Percentiles rank a stretch among this genome's conserved stretches.
Evolutionary conservation across 2,113 vertebrate species (phyloP).

Genomic region (Siniperca knerii): DNA sequence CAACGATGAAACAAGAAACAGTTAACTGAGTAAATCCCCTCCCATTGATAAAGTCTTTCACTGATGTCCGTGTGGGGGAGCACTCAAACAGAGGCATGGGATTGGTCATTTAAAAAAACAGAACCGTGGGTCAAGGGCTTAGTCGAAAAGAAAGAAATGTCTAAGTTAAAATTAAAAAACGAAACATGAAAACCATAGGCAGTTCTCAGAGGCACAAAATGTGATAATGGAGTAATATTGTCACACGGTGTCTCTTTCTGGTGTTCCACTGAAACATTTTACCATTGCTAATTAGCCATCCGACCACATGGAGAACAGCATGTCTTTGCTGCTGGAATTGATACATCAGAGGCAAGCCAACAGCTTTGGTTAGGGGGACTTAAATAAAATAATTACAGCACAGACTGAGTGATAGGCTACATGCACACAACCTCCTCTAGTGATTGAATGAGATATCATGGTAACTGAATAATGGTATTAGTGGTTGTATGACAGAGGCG

Average conservation of each 20-base stretch:
- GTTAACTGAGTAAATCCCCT: slow-evolving; percentile 48
- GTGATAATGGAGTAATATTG: slow-evolving; percentile 52
- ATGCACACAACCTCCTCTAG: slow-evolving; percentile 20
- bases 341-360: slow-evolving; percentile 52
- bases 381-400: slow-evolving; percentile 59
- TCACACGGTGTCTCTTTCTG: slow-evolving; percentile 48
- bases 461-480: neutral
- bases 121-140: slow-evolving; percentile 7
- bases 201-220: slow-evolving; percentile 28
- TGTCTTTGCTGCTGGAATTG: slow-evolving; percentile 58
- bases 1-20: slow-evolving; percentile 29
- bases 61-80: neutral
- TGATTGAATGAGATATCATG: slow-evolving; percentile 16
- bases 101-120: slow-evolving; percentile 11
- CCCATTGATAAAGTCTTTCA: slow-evolving; percentile 27
- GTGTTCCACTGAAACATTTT: slow-evolving; percentile 42
- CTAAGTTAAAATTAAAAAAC: neutral
- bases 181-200: slow-evolving; percentile 5
- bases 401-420: slow-evolving; percentile 26
- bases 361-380: slow-evolving; percentile 51
- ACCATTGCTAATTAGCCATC: slow-evolving; percentile 67
- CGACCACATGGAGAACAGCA: slow-evolving; percentile 61
- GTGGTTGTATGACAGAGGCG: neutral
- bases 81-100: neutral
- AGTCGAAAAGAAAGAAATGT: slow-evolving; percentile 7